A percentile compares a stretch with the other conserved stretches of the same genome.
Evolutionary conservation across 1,140 invertebrate genomes (phyloP).

Genomic region (Lerema accius): DNA sequence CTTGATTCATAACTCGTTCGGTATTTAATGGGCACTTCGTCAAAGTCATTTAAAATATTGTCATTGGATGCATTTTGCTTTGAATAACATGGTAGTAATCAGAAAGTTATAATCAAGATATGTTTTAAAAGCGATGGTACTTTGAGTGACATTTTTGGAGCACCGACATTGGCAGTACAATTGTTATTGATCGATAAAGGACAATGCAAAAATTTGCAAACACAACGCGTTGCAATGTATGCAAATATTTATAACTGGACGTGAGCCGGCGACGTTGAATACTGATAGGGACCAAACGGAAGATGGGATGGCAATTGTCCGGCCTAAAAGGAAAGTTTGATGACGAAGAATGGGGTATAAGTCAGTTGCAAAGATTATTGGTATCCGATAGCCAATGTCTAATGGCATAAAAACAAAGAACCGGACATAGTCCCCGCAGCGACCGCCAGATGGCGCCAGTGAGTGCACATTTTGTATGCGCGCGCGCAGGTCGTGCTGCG

Average conservation of each 20-base stretch:
- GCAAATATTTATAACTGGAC: slow-evolving; percentile 34
- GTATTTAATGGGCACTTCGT: slow-evolving; percentile 12
- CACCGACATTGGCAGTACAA: background rate
- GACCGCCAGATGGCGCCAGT: slow-evolving; percentile 59
- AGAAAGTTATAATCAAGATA: no score
- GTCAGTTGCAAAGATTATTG: slow-evolving; percentile 16
- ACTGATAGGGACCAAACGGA: slow-evolving; percentile 12
- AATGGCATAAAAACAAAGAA: slow-evolving; percentile 44
- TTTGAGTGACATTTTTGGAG: slow-evolving; percentile 3
- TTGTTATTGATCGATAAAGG: slow-evolving; percentile 10
- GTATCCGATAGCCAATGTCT: slow-evolving; percentile 40
- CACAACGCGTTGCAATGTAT: slow-evolving; percentile 13
- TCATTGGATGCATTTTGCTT: no score
- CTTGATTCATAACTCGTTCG: slow-evolving; percentile 16
- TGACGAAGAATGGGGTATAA: slow-evolving; percentile 13
- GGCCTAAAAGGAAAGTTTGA: slow-evolving; percentile 25
- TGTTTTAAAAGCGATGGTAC: background rate
- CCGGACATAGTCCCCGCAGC: slow-evolving; percentile 43
- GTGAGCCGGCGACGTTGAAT: slow-evolving; percentile 19
- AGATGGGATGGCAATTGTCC: slow-evolving; percentile 17
- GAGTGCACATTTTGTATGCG: slow-evolving; percentile 58
- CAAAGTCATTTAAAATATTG: slow-evolving; percentile 32
- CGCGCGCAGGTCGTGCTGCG: slow-evolving; percentile 47
- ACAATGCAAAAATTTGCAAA: slow-evolving; percentile 32
- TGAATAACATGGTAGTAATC: no score